Base-by-base conservation (phyloP, 1,140 invertebrate species). In the Adoxophyes honmai region DNA sequence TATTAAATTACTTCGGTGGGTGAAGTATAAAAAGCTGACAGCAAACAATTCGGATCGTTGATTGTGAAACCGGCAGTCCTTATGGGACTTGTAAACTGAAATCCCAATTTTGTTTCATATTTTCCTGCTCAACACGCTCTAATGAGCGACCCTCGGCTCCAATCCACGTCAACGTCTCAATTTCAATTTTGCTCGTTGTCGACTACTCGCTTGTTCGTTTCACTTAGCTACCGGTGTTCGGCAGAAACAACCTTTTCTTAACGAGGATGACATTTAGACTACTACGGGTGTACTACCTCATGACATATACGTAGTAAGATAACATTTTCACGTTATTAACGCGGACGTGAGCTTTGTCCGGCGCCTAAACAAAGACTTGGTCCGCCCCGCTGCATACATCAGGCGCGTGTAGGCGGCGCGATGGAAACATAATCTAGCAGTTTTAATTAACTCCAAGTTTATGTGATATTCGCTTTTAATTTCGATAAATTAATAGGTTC, bases 191-290 rank as follows among this genome's bases (percentile, higher is more conserved):
- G 18, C 42, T 48, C 16, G 21, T 28, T 28, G 21, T 28, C 21
- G 39, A 44, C 39, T 16, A 44, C 13, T 15, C 14, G 16, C 39
- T 14, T 11, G 16, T 48, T 33, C 16, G 21, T 48, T 48, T 48
- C 7, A 48, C 18, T 42, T 33, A 48, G 11, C 21, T 21, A 48
- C 42, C 18, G 15, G 42, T 28, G 28, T 11, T 21, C 16, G 16
- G 21, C 3, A 44, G 39, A 48, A 48, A 28, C 18, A 48, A 48
- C 21, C 59, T 68, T 73, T 61, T 36, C 56, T 55, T 73, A 78
- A 78, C 68, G 66, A 78, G 66, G 56, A 16, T 73, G 70, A 68
- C 75, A 73, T 78, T 78, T 78, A 64, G 73, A 68, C 59, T 61
- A 64, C 55, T 63, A 42, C 13, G 52, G 66, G n/a, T n/a, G n/a